Base-by-base conservation (phyloP, 2,797 vertebrate species). In the Anisognathus igniventris region DNA sequence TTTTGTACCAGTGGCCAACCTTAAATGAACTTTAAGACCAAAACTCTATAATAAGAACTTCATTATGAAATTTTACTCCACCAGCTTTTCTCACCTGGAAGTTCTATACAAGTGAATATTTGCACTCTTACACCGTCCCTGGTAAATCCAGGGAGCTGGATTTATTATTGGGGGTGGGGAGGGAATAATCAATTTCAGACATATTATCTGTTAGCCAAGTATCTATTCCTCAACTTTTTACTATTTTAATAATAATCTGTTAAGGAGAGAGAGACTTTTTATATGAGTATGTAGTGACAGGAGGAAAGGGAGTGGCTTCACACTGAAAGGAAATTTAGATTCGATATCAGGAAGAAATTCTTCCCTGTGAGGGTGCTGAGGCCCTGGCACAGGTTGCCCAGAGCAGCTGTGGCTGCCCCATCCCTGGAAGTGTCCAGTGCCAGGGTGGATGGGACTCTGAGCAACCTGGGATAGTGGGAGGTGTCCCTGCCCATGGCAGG, bases 371-470 rank as follows among this genome's bases (percentile, higher is more conserved):
- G 18, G 17, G 1, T 47, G 37, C 0, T 0, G 17, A 54, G 47
- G 22, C 40, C 30, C 54, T 74, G 68, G 61, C 61, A 54, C 61
- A 67, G 33, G 22, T 0, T 88, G 0, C 10, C 8, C 67, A 66
- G 33, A 54, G 40, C 0, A 74, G 39, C 54, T 74, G 76, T 31
- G 68, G 47, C 68, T 80, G 47, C 25, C 18, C 16, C 53, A 79
- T 58, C 45, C 20, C 20, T 66, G 28, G 14, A 0, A 53, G 10
- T 67, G 53, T 35, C 0, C 61, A 0, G 35, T 33, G 14, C 8
- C 61, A 67, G 47, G 22, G 0, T 74, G 61, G 68, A 54, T 14
- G 33, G 18, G 25, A 10, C 54, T 80, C 4, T 2, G 47, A 67
- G 22, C 33, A 35, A 3, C 2, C 40, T 54, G 76, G 33, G 33